Evolutionary conservation across 2,797 vertebrate species (phyloP).

Genomic region (Helicolenus hilgendorfi): DNA sequence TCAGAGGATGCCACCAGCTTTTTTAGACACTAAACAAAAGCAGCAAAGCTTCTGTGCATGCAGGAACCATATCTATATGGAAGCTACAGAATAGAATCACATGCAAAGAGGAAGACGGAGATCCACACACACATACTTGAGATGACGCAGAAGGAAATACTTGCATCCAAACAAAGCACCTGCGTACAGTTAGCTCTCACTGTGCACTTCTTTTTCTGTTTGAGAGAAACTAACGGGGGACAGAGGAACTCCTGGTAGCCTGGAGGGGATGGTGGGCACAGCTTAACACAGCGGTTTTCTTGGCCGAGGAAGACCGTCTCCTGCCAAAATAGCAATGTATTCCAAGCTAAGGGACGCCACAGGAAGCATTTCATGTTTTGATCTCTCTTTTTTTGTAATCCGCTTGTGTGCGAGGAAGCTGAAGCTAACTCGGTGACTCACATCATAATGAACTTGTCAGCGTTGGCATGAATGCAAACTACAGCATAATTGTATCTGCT

Average conservation of each 20-base stretch:
- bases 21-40: constrained; percentile 44
- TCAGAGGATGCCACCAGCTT: constrained; percentile 45
- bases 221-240: constrained; percentile 30
- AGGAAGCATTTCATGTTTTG: constrained; percentile 55
- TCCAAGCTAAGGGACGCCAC: constrained; percentile 51
- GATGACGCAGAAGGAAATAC: background rate
- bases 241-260: constrained; percentile 41
- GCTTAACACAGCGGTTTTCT: constrained; percentile 57
- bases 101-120: background rate
- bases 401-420: background rate
- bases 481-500: background rate
- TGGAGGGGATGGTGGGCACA: constrained; percentile 45
- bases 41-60: constrained; percentile 8
- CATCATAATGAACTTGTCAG: constrained; percentile 6
- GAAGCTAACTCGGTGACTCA: constrained; percentile 14
- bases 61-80: constrained; percentile 8
- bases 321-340: constrained; percentile 64
- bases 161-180: background rate
- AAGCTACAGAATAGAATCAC: background rate
- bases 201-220: constrained; percentile 1
- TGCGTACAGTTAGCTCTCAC: background rate
- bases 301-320: constrained; percentile 45
- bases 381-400: constrained; percentile 44
- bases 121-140: background rate
- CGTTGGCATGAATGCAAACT: background rate